Conservation (phyloP, 1,140 invertebrate genomes). For the Drosophila carrolli region DNA sequence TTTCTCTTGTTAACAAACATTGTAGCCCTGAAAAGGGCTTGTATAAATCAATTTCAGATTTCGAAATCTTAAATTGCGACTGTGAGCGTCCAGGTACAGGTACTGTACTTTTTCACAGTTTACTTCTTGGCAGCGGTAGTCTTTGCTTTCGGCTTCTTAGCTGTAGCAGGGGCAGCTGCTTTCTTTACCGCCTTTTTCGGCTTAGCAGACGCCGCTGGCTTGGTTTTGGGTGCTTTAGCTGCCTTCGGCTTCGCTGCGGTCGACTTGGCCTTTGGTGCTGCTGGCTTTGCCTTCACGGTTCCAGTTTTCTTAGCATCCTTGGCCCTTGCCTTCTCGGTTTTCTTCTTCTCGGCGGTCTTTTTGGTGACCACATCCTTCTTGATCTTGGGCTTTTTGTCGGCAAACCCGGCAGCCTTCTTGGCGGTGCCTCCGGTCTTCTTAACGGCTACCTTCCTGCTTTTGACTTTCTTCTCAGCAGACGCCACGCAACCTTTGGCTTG, state of each 20-base stretch:
- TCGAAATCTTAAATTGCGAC: not conserved
- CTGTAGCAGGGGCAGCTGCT: conserved; percentile 13
- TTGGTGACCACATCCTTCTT: conserved; percentile 37
- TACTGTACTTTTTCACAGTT: not conserved
- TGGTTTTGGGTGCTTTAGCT: conserved; percentile 13
- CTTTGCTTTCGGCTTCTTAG: conserved; percentile 31
- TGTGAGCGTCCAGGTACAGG: too few species aligned
- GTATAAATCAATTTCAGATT: not conserved
- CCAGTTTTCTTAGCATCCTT: conserved; percentile 24
- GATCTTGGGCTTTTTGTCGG: conserved; percentile 31
- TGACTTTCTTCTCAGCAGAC: too few species aligned
- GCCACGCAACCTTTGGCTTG: too few species aligned
- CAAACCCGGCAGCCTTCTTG: conserved; percentile 4
- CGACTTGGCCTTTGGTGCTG: conserved; percentile 31
- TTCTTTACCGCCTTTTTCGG: conserved; percentile 21
- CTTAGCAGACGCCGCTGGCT: conserved; percentile 16
- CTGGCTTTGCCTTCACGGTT: conserved; percentile 25
- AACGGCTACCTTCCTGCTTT: too few species aligned
- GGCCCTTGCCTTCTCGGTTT: conserved; percentile 41
- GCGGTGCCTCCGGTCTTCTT: conserved; percentile 11
- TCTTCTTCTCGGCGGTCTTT: conserved; percentile 54
- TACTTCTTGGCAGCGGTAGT: conserved; percentile 24
- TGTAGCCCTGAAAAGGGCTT: conserved; percentile 4
- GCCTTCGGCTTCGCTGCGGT: conserved; percentile 21
- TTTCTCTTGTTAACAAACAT: not conserved